Conservation (phyloP, 2,888 invertebrate genomes). For the Boloria selene region DNA sequence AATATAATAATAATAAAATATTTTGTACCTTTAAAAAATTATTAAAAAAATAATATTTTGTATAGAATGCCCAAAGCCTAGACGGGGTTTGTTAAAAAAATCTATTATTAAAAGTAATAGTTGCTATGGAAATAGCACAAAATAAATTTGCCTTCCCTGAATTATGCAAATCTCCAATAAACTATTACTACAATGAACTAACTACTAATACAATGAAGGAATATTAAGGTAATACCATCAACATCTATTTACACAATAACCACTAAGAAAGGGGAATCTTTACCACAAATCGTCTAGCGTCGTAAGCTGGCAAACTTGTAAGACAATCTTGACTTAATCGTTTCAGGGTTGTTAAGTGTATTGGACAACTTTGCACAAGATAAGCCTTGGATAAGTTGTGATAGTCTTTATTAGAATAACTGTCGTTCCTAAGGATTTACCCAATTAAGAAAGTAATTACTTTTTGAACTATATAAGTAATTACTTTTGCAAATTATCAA, state of each 20-base stretch:
- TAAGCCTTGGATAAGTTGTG: conserved; percentile 24
- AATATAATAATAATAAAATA: no score
- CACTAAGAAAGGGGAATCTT: conserved; percentile 26
- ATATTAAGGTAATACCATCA: conserved; percentile 1
- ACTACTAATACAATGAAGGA: neutral
- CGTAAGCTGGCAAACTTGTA: conserved; percentile 33
- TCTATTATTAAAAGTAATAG: no score
- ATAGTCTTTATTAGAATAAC: conserved; percentile 14
- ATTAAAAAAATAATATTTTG: no score
- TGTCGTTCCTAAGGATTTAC: conserved; percentile 1
- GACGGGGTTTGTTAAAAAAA: no score
- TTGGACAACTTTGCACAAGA: conserved; percentile 35
- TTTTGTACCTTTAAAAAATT: no score
- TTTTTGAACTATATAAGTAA: no score
- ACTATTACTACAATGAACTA: no score
- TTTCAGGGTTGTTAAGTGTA: conserved; percentile 34
- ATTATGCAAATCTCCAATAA: neutral
- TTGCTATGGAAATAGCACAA: no score
- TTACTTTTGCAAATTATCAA: no score
- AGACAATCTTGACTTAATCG: conserved; percentile 37
- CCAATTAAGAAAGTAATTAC: no score
- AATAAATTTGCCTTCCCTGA: no score
- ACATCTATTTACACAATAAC: conserved; percentile 25
- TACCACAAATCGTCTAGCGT: conserved; percentile 30
- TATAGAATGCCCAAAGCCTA: no score